Percentiles rank a stretch among this genome's conserved stretches.
Evolutionary conservation across 92 coral and sea anemone species (phyloP).

Genomic region (Virgularia gustaviana): DNA sequence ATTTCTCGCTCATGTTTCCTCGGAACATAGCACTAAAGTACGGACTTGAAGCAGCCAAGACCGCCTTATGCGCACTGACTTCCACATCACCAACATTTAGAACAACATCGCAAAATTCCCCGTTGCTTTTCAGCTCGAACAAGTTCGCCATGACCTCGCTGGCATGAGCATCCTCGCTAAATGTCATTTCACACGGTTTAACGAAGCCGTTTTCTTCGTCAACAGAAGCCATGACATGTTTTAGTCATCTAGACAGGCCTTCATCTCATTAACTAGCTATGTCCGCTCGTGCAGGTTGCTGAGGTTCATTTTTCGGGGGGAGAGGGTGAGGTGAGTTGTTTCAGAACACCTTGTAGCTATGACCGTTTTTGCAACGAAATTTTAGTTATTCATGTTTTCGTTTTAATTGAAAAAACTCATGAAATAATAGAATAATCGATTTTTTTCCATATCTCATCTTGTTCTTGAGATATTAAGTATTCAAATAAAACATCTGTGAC

Average conservation of each 20-base stretch:
- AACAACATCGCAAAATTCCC: conserved; percentile 91
- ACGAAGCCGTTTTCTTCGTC: conserved; percentile 38
- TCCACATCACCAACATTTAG: conserved; percentile 64
- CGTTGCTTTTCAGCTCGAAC: conserved; percentile 70
- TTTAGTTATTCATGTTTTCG: too few relatives aligned
- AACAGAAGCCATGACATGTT: conserved; percentile 47
- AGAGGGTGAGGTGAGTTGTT: too few relatives aligned
- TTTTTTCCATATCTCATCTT: too few relatives aligned
- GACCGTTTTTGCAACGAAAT: too few relatives aligned
- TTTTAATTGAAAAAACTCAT: too few relatives aligned
- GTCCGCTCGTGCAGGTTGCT: too few relatives aligned
- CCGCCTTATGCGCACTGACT: conserved; percentile 77
- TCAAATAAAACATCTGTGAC: too few relatives aligned
- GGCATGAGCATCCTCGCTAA: conserved; percentile 67
- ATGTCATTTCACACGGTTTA: conserved; percentile 51
- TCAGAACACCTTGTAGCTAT: too few relatives aligned
- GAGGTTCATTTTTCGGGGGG: too few relatives aligned
- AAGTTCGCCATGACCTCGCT: conserved; percentile 70
- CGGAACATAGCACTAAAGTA: conserved; percentile 97
- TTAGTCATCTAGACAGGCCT: neutral
- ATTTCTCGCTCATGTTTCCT: conserved; percentile 76
- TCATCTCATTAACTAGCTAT: too few relatives aligned
- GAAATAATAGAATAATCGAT: too few relatives aligned
- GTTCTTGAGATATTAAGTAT: too few relatives aligned
- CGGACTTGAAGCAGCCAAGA: conserved; percentile 84